Base-by-base conservation (phyloP, 35 echinoderm and acorn worm genomes). In the Heliocidaris tuberculata region DNA sequence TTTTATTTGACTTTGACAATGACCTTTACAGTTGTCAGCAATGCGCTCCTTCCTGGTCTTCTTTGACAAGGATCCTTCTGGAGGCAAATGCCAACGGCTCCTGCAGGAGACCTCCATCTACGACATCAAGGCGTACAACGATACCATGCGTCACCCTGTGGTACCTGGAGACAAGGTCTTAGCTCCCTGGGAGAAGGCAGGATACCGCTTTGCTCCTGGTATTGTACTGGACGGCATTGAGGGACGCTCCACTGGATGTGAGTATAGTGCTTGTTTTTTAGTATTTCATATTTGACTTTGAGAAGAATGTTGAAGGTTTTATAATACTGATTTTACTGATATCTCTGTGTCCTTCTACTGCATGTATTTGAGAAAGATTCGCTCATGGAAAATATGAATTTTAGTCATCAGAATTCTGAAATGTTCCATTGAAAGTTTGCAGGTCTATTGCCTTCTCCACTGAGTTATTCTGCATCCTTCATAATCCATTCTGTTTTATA, bases 121-220 rank as follows among this genome's bases (percentile, higher is more conserved):
- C 95, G 97, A 99, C 92, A 94, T 99, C 94, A 99, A 97, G 12
- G 95, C 96, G n/a, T 95, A 96, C 86, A 96, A 99, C 70, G 96
- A 96, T 92, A 96, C 97, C 48, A 94, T 97, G 93, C 94, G 98
- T 15, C 98, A 99, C 48, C 90, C 96, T 48, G 95, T 99, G 17
- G 96, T 96, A 42, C 95, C 98, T 9, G 98, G 97, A 5, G 98
- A 99, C 54, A 99, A 96, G 70, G 98, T 99, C 13, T 59, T 99
- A 85, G 96, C 97, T 8, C 97, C 98, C 8, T 95, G 95, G 95
- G 97, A 97, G 95, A 96, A 95, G 47, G 95, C 92, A 13, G 60
- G 85, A 30, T 94, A 95, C 29, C 86, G 98, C 17, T 96, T 95
- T 95, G 95, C 93, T 21, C 98, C 98, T 50, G 96, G 98, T 13